phyloP scores from a whole-genome alignment of 1,140 invertebrate species.

The Euwallacea fornicatus region DNA sequence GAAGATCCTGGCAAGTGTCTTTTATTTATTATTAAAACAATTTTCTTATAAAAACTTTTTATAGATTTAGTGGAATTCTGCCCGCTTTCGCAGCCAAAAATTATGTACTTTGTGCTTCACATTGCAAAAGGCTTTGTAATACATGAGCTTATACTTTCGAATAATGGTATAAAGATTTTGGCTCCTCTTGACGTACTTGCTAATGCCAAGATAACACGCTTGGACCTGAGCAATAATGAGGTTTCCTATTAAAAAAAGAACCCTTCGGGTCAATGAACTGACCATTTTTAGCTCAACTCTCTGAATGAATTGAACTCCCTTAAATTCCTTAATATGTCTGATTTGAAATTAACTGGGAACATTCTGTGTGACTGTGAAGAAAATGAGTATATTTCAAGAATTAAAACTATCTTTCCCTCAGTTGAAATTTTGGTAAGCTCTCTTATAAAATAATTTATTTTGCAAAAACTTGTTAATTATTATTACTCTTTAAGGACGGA shows the following conservation, averaged over 20 bases:
- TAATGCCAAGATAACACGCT: constrained; percentile 47
- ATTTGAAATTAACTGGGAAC: constrained; percentile 78
- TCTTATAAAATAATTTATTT: constrained; percentile 7
- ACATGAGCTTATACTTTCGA: constrained; percentile 53
- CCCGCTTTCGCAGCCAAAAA: constrained; percentile 55
- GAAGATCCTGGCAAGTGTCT: constrained; percentile 50
- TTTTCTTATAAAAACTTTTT: constrained; percentile 29
- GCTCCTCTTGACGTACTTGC: constrained; percentile 50
- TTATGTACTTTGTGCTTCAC: constrained; percentile 56
- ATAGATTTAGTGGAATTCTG: constrained; percentile 55
- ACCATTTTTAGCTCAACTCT: constrained; percentile 65
- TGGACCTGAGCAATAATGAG: constrained; percentile 58
- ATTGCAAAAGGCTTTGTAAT: constrained; percentile 51
- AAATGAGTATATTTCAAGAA: constrained; percentile 69
- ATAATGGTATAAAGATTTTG: constrained; percentile 54
- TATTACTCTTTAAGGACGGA: constrained; percentile 66
- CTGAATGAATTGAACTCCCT: constrained; percentile 68
- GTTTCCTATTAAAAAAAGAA: constrained; percentile 36
- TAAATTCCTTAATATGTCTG: constrained; percentile 68
- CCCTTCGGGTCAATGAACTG: not conserved
- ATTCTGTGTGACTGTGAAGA: constrained; percentile 76
- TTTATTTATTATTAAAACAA: constrained; percentile 5
- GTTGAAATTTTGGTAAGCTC: constrained; percentile 46
- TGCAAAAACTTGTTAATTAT: not conserved
- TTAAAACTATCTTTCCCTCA: constrained; percentile 43